Evolutionary conservation across 2,888 invertebrate species (phyloP).

Genomic region (Cetonia aurata): DNA sequence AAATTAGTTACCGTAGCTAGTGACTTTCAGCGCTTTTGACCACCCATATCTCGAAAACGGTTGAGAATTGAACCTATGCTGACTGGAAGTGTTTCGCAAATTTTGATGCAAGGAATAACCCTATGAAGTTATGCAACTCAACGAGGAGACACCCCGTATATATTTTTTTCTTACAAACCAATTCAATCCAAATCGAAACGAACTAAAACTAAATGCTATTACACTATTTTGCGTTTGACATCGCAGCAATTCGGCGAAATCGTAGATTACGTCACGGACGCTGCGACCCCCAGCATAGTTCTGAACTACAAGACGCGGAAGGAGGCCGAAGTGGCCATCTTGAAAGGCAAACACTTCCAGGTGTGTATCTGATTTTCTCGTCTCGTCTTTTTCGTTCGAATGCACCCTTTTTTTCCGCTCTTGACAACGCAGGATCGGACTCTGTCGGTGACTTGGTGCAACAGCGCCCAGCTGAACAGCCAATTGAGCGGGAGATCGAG

Average conservation of each 20-base stretch:
- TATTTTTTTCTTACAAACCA: not conserved
- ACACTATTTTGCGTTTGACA: no score
- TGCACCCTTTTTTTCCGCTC: not conserved
- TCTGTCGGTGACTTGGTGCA: slow-evolving; percentile 65
- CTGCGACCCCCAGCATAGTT: slow-evolving; percentile 80
- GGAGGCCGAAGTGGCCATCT: slow-evolving; percentile 83
- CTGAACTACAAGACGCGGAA: slow-evolving; percentile 82
- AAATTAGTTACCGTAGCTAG: no score
- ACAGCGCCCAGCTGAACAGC: slow-evolving; percentile 57
- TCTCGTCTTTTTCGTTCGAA: slow-evolving; percentile 1
- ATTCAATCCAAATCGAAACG: no score
- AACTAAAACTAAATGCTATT: no score
- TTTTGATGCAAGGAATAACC: no score
- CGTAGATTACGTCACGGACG: slow-evolving; percentile 81
- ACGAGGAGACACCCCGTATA: no score
- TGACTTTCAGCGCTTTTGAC: no score
- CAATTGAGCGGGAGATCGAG: slow-evolving; percentile 57
- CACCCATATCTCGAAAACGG: no score
- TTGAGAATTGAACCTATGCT: no score
- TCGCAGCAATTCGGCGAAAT: slow-evolving; percentile 88
- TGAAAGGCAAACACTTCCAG: slow-evolving; percentile 82
- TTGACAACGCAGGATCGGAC: slow-evolving; percentile 61
- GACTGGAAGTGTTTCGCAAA: no score
- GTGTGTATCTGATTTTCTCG: slow-evolving; percentile 63
- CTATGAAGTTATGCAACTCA: no score